phyloP scores from a whole-genome alignment of 2,888 invertebrate species.

The Flexamia atlantica region DNA sequence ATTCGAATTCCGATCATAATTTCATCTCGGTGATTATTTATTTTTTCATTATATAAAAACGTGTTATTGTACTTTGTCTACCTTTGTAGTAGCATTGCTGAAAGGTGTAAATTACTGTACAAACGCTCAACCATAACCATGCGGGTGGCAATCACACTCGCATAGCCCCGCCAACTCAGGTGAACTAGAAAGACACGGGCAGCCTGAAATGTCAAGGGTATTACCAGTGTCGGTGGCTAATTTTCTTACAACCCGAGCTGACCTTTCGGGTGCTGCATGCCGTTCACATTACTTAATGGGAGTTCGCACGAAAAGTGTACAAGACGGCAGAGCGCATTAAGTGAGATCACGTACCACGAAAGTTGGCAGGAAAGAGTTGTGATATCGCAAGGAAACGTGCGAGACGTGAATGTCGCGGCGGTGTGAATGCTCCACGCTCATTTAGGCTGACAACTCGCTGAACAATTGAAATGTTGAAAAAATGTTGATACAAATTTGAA shows the following conservation, averaged over 20 bases:
- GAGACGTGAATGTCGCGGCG: neutral
- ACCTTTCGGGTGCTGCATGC: conserved; percentile 6
- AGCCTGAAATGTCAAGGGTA: conserved; percentile 17
- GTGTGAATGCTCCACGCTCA: neutral
- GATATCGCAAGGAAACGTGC: conserved; percentile 1
- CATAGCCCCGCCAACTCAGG: too few relatives aligned
- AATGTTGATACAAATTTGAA: too few relatives aligned
- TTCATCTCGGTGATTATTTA: too few relatives aligned
- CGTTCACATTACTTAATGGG: conserved; percentile 9
- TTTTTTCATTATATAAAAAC: too few relatives aligned
- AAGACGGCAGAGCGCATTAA: conserved; percentile 10
- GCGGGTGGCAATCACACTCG: too few relatives aligned
- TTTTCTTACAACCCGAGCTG: conserved; percentile 7
- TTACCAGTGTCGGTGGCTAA: neutral
- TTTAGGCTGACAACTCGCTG: neutral
- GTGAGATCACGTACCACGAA: conserved; percentile 17
- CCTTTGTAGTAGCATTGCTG: too few relatives aligned
- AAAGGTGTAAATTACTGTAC: too few relatives aligned
- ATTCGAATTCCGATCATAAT: too few relatives aligned
- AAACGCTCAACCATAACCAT: too few relatives aligned
- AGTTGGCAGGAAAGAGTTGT: conserved; percentile 8
- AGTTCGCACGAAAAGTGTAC: conserved; percentile 11
- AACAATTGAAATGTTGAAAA: too few relatives aligned
- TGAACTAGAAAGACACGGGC: neutral
- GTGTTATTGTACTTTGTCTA: too few relatives aligned